Percentiles rank a stretch among this genome's conserved stretches.
phyloP scores from a whole-genome alignment of 2,888 invertebrate species.

The Baccha elongata region DNA sequence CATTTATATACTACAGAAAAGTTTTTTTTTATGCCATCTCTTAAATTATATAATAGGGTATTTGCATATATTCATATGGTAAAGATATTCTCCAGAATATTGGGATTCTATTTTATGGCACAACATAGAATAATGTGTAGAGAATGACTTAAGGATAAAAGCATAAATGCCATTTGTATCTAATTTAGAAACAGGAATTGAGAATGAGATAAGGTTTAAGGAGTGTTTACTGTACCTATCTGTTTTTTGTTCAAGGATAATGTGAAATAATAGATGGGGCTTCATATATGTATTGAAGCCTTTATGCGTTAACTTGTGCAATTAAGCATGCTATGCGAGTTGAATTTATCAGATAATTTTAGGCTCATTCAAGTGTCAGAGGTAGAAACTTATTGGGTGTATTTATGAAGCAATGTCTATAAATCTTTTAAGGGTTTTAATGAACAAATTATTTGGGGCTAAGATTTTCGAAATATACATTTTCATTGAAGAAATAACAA shows the following conservation, averaged over 20 bases:
- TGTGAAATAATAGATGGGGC: slow-evolving; percentile 47
- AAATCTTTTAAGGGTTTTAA: too few relatives aligned
- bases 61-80: too few relatives aligned
- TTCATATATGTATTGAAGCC: slow-evolving; percentile 43
- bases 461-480: too few relatives aligned
- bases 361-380: too few relatives aligned
- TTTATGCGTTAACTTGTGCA: slow-evolving; percentile 47
- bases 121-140: neutral
- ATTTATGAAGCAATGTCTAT: too few relatives aligned
- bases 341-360: slow-evolving; percentile 31
- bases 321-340: slow-evolving; percentile 29
- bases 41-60: too few relatives aligned
- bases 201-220: slow-evolving; percentile 23
- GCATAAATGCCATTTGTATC: slow-evolving; percentile 56
- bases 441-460: too few relatives aligned
- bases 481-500: too few relatives aligned
- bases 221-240: slow-evolving; percentile 16
- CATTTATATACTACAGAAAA: neutral
- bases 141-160: slow-evolving; percentile 47
- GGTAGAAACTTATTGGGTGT: too few relatives aligned
- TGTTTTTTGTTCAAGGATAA: neutral
- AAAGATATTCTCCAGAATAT: neutral
- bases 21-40: too few relatives aligned
- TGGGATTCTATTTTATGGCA: slow-evolving; percentile 20
- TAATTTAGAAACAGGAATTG: slow-evolving; percentile 46